Conservation (phyloP, 2,888 invertebrate genomes). For the Agonopterix arenella region DNA sequence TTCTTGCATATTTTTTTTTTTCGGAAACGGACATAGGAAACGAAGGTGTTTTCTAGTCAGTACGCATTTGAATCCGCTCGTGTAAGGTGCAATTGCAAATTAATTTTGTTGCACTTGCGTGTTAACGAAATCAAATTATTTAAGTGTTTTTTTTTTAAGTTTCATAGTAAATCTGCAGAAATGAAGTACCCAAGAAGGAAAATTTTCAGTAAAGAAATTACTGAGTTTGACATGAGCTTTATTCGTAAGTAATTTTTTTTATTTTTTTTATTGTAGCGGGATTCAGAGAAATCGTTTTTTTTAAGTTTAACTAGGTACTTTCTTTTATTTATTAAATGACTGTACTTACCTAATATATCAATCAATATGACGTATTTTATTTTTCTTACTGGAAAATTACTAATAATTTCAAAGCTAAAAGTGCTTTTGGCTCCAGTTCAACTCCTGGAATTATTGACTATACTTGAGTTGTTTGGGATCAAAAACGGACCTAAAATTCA, state of each 20-base stretch:
- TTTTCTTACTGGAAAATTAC: too few relatives aligned
- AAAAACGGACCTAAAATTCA: too few relatives aligned
- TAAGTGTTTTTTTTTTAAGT: not conserved
- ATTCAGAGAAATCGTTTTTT: too few relatives aligned
- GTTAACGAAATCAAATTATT: too few relatives aligned
- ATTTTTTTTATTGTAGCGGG: not conserved
- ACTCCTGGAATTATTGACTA: not conserved
- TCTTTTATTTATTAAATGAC: too few relatives aligned
- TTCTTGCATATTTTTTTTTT: conserved; percentile 27
- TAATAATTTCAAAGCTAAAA: too few relatives aligned
- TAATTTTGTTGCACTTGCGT: conserved; percentile 16
- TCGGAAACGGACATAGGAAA: conserved; percentile 66
- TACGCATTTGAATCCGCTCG: conserved; percentile 57
- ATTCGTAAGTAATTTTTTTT: conserved; percentile 39
- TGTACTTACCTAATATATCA: too few relatives aligned
- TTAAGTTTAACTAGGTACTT: too few relatives aligned
- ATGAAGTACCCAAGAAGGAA: conserved; percentile 65
- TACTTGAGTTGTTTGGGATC: too few relatives aligned
- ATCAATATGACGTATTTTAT: too few relatives aligned
- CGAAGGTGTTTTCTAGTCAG: conserved; percentile 50
- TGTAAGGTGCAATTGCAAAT: conserved; percentile 58
- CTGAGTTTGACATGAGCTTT: conserved; percentile 41
- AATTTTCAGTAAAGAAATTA: conserved; percentile 34
- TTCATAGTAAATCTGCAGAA: conserved; percentile 11
- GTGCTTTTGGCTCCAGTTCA: too few relatives aligned